Percentiles rank a stretch among this genome's conserved stretches.
Conservation (phyloP, 2,113 vertebrate genomes). For the Osmerus eperlanus region DNA sequence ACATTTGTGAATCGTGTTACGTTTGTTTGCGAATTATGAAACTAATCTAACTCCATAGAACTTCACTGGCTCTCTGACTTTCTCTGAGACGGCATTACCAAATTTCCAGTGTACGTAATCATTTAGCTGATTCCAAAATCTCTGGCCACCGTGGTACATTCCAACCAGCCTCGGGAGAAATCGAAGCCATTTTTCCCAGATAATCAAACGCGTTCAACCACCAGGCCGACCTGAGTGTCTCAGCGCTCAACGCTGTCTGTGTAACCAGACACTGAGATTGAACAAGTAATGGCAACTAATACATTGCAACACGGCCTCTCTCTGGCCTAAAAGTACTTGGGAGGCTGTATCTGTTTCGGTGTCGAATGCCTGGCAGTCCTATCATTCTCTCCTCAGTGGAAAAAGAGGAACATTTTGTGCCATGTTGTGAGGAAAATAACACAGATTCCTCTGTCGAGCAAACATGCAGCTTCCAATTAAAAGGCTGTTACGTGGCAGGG, state of each 20-base stretch:
- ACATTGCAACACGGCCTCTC: conserved; percentile 15
- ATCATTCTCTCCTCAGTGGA: conserved; percentile 37
- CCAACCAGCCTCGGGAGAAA: conserved; percentile 60
- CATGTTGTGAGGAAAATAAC: conserved; percentile 44
- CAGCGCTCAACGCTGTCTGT: conserved; percentile 5
- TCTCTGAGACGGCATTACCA: conserved; percentile 27
- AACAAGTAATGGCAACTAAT: conserved; percentile 11
- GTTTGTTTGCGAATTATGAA: too few species aligned
- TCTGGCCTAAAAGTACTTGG: conserved; percentile 43
- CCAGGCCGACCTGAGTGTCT: conserved; percentile 32
- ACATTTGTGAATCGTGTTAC: too few species aligned
- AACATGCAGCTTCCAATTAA: conserved; percentile 54
- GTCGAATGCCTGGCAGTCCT: conserved; percentile 43
- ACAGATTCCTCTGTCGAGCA: conserved; percentile 46
- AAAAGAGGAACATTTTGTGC: conserved; percentile 38
- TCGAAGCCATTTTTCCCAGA: conserved; percentile 40
- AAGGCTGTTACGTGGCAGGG: conserved; percentile 37
- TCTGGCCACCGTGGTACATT: conserved; percentile 47
- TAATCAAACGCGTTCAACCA: conserved; percentile 34
- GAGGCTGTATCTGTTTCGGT: conserved; percentile 42
- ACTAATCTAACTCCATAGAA: too few species aligned
- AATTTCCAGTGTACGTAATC: conserved; percentile 33
- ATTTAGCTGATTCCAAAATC: conserved; percentile 40
- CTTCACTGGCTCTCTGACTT: conserved; percentile 23
- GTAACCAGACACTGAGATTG: conserved; percentile 51